Base-by-base conservation (phyloP, 1,140 invertebrate genomes). In the Megalonaias nervosa region DNA sequence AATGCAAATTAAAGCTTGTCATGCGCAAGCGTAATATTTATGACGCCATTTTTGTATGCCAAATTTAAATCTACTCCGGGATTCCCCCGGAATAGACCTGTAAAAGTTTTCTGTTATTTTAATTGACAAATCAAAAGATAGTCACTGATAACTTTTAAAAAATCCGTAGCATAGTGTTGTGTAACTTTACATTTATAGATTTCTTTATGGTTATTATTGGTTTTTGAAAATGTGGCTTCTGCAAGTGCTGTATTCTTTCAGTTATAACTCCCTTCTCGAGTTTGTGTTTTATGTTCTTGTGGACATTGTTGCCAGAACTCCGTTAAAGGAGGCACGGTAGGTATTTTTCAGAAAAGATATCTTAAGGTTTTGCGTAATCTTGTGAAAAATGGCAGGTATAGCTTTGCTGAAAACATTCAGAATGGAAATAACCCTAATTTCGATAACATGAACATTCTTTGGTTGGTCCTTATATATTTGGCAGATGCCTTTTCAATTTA, bases 221-320 rank as follows among this genome's bases (percentile, higher is more conserved):
- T 0, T 11, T 48, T 48, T 48, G 38, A 48, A 6, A 48, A 48
- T 86, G 79, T 85, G 80, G 81, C 65, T 87, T 21, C 26, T 87
- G 19, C 71, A 71, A 23, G 48, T 38, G 3, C 15, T 81, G 17
- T 79, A 82, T 60, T 75, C 73, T 21, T 74, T 85, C 16, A 48
- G 77, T 15, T 81, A 71, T 58, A 77, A 82, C 77, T 82, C 77
- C 57, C 59, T 84, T 48, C 55, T 88, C 12, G 87, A 88, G 66
- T 86, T 84, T 61, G 75, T 85, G 38, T 84, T 88, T 58, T 88
- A 87, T 67, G 71, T 87, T 64, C 73, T 89, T n/a, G 82, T 89
- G 64, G 88, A 89, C 74, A 59, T 80, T 12, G 71, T 86, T 38
- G 86, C 82, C 12, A 89, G 87, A 74, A 75, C 84, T 58, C 79